Evolutionary conservation across 2,888 invertebrate species (phyloP).

Genomic region (Tinea pellionella): DNA sequence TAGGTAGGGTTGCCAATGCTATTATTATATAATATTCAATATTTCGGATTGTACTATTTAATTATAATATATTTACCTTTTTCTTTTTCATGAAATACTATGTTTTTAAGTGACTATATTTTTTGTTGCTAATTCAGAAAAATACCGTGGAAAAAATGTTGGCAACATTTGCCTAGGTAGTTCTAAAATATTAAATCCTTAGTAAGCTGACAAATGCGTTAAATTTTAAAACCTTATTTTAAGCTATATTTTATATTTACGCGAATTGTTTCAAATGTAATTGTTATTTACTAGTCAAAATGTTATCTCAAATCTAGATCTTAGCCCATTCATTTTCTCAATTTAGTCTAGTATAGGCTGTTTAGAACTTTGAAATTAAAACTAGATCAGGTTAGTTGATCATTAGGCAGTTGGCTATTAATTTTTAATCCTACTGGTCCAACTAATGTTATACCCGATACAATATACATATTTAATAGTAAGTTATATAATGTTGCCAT

Average conservation of each 20-base stretch:
- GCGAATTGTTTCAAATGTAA: too few species aligned
- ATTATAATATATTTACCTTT: too few species aligned
- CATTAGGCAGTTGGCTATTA: neutral
- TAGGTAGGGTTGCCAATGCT: neutral
- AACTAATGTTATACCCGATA: neutral
- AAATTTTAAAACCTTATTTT: too few species aligned
- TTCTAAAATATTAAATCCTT: too few species aligned
- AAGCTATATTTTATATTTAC: too few species aligned
- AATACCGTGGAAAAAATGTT: too few species aligned
- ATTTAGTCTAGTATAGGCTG: neutral
- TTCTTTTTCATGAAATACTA: too few species aligned
- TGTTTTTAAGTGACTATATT: too few species aligned
- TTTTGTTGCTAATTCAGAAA: too few species aligned
- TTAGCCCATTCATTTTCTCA: neutral
- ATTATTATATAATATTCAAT: too few species aligned
- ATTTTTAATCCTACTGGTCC: neutral
- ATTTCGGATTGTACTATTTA: too few species aligned
- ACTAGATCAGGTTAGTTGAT: neutral
- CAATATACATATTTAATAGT: neutral
- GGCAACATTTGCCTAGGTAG: too few species aligned
- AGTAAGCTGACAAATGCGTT: neutral
- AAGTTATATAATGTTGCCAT: constrained; percentile 33
- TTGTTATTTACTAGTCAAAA: neutral
- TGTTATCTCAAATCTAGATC: neutral
- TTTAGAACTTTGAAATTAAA: neutral